phyloP scores from a whole-genome alignment of 2,113 vertebrate species.

The Pseudorectes ferrugineus region DNA sequence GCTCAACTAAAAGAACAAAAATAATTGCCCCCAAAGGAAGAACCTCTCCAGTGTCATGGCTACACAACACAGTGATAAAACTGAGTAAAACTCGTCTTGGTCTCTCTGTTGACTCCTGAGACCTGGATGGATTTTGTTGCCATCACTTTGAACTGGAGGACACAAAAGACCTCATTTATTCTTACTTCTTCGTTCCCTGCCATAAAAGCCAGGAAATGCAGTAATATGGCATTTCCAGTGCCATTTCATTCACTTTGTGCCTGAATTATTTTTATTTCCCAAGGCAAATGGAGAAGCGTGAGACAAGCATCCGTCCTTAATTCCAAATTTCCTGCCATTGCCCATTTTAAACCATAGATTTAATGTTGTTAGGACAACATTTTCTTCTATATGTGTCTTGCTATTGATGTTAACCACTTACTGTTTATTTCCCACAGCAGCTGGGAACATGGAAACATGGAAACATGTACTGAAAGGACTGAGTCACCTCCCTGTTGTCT shows the following conservation, averaged over 20 bases:
- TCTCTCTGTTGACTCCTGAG: background rate
- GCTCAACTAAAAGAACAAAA: background rate
- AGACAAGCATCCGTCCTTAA: constrained; percentile 9
- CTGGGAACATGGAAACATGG: constrained; percentile 6
- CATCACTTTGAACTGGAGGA: constrained; percentile 30
- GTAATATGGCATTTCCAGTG: constrained; percentile 40
- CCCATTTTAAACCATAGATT: constrained; percentile 17
- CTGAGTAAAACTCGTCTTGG: background rate
- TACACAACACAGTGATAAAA: constrained; percentile 7
- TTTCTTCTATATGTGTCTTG: constrained; percentile 3
- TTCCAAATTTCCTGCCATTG: constrained; percentile 50
- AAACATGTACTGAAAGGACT: background rate
- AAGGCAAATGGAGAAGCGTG: constrained; percentile 12
- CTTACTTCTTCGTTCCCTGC: background rate
- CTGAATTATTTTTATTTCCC: constrained; percentile 50
- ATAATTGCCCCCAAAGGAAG: background rate
- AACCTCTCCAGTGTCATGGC: background rate
- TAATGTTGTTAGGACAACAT: constrained; percentile 8
- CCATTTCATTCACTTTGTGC: constrained; percentile 17
- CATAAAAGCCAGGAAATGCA: constrained; percentile 54
- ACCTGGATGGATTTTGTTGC: background rate
- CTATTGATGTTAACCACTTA: background rate
- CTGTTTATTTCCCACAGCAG: constrained; percentile 4
- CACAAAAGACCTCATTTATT: constrained; percentile 38
- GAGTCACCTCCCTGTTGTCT: constrained; percentile 4